Evolutionary conservation across 1,140 invertebrate species (phyloP).

Genomic region (Formica exsecta): DNA sequence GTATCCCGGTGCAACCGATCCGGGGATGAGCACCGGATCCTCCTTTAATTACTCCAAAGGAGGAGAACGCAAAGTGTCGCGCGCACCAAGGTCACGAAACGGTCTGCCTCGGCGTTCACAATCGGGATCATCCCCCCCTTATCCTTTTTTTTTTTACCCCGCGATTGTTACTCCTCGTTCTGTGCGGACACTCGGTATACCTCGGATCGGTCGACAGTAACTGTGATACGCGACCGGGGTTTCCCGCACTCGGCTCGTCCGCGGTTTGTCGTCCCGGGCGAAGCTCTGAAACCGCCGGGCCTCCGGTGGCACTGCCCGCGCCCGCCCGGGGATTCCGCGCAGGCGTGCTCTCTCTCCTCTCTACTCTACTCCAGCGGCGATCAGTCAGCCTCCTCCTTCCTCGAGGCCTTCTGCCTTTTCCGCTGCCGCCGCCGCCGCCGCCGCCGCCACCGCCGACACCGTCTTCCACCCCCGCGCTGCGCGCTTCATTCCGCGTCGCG

Average conservation of each 20-base stretch:
- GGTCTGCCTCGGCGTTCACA: conserved; percentile 15
- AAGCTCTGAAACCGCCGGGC: conserved; percentile 86
- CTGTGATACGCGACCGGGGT: conserved; percentile 70
- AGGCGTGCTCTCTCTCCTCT: conserved; percentile 84
- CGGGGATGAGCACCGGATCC: not conserved
- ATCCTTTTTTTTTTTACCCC: conserved; percentile 13
- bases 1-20: not conserved
- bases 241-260: conserved; percentile 75
- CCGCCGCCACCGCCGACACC: not conserved
- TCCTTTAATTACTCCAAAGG: conserved; percentile 20
- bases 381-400: conserved; percentile 75
- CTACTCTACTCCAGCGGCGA: conserved; percentile 76
- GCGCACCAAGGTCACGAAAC: conserved; percentile 58
- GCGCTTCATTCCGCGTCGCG: conserved; percentile 5
- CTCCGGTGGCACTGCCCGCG: conserved; percentile 85
- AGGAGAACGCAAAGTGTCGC: conserved; percentile 45
- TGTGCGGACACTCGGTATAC: conserved; percentile 28
- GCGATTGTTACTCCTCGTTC: conserved; percentile 14
- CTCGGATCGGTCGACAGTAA: conserved; percentile 37
- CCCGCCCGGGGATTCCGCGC: conserved; percentile 85
- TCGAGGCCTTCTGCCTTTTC: conserved; percentile 67
- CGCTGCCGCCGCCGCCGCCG: conserved; percentile 31
- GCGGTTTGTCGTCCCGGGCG: conserved; percentile 85
- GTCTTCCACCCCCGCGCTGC: conserved; percentile 19
- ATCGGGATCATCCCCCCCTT: conserved; percentile 6